Conservation (phyloP, 37 sponge, comb jelly and placozoan species). For the Halichondria panicea region DNA sequence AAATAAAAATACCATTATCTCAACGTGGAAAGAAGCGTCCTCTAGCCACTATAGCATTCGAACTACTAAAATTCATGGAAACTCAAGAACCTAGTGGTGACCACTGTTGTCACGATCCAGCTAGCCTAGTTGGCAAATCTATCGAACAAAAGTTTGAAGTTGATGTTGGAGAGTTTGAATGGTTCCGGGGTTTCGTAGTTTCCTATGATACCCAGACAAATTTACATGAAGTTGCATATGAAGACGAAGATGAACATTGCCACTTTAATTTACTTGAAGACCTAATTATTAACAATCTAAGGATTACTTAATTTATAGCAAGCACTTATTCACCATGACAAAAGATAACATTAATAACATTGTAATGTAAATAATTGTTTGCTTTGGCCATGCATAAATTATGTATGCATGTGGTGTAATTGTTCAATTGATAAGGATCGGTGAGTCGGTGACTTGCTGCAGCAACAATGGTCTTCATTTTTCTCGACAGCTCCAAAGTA, state of each 20-base stretch:
- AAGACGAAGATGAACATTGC: slow-evolving; percentile 39
- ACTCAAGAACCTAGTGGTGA: no score
- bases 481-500: no score
- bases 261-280: slow-evolving; percentile 39
- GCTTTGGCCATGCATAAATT: no score
- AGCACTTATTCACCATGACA: no score
- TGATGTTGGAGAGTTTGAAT: slow-evolving; percentile 30
- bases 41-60: slow-evolving; percentile 21
- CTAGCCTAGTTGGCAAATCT: slow-evolving; percentile 29
- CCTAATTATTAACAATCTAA: neutral
- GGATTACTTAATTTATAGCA: neutral
- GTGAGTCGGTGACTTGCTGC: no score
- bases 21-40: slow-evolving; percentile 17
- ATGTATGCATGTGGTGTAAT: no score
- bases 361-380: no score
- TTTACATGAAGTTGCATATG: slow-evolving; percentile 33
- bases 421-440: no score
- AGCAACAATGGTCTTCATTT: no score
- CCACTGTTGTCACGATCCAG: slow-evolving; percentile 7
- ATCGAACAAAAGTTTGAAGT: slow-evolving; percentile 46
- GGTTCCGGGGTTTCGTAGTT: slow-evolving; percentile 39
- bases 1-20: slow-evolving; percentile 26
- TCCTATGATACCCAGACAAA: slow-evolving; percentile 18
- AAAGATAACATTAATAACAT: no score
- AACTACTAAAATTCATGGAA: slow-evolving; percentile 8